Conservation (phyloP, 2,888 invertebrate genomes). For the Polymixis lichenea region DNA sequence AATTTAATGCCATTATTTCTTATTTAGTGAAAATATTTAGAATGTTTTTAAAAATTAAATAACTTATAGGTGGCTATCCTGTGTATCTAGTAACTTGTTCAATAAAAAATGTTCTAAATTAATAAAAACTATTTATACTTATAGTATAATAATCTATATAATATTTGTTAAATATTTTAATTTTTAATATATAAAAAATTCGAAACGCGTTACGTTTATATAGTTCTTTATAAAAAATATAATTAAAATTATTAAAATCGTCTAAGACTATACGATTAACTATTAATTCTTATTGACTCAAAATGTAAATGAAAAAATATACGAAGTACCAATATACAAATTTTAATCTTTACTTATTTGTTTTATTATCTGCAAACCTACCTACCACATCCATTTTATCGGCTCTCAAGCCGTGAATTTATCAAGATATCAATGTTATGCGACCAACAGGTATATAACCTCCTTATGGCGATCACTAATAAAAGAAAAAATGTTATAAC, state of each 20-base stretch:
- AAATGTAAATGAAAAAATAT: constrained; percentile 89
- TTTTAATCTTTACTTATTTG: constrained; percentile 86
- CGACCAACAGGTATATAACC: neutral
- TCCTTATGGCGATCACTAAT: no score
- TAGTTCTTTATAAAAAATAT: constrained; percentile 83
- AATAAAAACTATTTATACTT: constrained; percentile 79
- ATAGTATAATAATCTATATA: constrained; percentile 83
- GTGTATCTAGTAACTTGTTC: constrained; percentile 86
- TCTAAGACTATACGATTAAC: constrained; percentile 85
- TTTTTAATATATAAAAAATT: constrained; percentile 78
- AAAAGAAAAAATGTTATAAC: no score
- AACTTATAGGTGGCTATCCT: constrained; percentile 81
- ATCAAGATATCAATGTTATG: neutral
- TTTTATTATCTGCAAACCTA: constrained; percentile 67
- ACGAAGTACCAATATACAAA: constrained; percentile 91
- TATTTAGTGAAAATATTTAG: constrained; percentile 78
- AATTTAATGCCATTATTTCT: constrained; percentile 72
- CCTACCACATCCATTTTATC: neutral
- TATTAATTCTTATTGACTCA: constrained; percentile 88
- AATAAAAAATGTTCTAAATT: constrained; percentile 88
- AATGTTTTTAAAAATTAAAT: constrained; percentile 77
- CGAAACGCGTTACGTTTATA: constrained; percentile 83
- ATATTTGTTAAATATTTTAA: constrained; percentile 86
- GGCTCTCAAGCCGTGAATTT: no score
- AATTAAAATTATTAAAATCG: constrained; percentile 78